These are phyloP conservation scores for Pterois miles DNA, from an alignment of 2,797 vertebrate species.

Conservation along the genomic window DNA sequence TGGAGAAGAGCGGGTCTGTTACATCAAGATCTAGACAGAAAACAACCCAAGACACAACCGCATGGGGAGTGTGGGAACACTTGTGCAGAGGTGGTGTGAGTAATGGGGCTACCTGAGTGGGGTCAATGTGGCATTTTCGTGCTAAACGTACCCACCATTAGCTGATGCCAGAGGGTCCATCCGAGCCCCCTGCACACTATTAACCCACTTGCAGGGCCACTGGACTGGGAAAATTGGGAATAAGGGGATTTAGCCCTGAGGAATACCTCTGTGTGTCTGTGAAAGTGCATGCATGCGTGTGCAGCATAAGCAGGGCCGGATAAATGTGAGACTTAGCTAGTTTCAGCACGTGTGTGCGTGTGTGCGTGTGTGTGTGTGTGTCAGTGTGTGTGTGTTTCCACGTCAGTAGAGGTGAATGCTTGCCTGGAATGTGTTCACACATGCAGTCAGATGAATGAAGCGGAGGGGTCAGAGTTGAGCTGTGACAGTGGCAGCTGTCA, in stretches of 20 bases:
- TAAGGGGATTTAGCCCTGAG: conserved; percentile 22
- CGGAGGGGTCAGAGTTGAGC: conserved; percentile 67
- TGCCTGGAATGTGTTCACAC: conserved; percentile 59
- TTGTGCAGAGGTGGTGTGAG: conserved; percentile 50
- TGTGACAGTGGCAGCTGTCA: conserved; percentile 79
- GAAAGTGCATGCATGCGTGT: not conserved
- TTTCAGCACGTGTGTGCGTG: conserved; percentile 1
- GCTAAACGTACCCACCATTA: conserved; percentile 64
- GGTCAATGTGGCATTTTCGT: conserved; percentile 71
- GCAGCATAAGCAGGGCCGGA: conserved; percentile 16
- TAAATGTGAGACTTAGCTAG: conserved; percentile 23
- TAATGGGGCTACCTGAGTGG: conserved; percentile 57
- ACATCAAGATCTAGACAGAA: conserved; percentile 16
- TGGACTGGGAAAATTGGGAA: conserved; percentile 48
- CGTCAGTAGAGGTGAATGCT: conserved; percentile 29
- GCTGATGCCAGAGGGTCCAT: conserved; percentile 50
- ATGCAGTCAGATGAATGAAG: conserved; percentile 73
- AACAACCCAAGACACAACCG: conserved; percentile 1
- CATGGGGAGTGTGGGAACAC: conserved; percentile 23
- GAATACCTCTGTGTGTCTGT: conserved; percentile 21
- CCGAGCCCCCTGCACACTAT: conserved; percentile 59
- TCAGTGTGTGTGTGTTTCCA: conserved; percentile 26
- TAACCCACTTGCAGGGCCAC: conserved; percentile 67
- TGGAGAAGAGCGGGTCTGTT: conserved; percentile 2
- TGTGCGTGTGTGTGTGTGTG: conserved; percentile 10